Evolutionary conservation across 2,113 vertebrate species (phyloP).

Genomic region (Galbula dea): DNA sequence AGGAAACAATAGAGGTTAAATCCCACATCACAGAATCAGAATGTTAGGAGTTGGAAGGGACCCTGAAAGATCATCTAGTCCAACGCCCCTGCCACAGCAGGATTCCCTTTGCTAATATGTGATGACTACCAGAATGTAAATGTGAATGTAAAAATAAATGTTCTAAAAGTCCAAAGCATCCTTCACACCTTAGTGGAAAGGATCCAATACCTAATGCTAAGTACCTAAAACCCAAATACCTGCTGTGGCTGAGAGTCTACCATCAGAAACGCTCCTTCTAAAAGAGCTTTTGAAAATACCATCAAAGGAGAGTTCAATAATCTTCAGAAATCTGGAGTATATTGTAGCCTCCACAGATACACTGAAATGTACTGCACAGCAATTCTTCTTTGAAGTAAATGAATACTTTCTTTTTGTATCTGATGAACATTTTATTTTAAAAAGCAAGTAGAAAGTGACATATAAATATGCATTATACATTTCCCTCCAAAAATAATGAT

Average conservation of each 20-base stretch:
- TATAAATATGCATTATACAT: not conserved
- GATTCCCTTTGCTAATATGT: not conserved
- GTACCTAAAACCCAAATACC: not conserved
- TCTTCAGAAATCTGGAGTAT: not conserved
- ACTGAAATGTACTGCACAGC: not conserved
- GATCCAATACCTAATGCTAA: not conserved
- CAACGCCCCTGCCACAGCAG: too few species aligned
- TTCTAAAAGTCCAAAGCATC: not conserved
- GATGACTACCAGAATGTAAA: not conserved
- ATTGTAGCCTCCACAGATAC: not conserved
- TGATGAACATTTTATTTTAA: not conserved
- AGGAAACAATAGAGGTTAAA: not conserved
- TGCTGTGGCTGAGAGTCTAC: not conserved
- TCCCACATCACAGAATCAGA: too few species aligned
- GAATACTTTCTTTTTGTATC: not conserved
- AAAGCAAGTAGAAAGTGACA: not conserved
- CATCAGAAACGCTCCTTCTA: not conserved
- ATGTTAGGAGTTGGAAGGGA: too few species aligned
- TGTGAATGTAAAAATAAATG: not conserved
- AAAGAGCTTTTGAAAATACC: not conserved
- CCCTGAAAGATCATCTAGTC: too few species aligned
- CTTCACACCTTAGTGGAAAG: not conserved
- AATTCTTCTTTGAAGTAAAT: conserved; percentile 8
- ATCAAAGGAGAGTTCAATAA: not conserved
- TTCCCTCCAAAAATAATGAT: not conserved